Percentiles rank a stretch among this genome's conserved stretches.
Conservation (phyloP, 2,888 invertebrate genomes). For the Mimachlamys varia region DNA sequence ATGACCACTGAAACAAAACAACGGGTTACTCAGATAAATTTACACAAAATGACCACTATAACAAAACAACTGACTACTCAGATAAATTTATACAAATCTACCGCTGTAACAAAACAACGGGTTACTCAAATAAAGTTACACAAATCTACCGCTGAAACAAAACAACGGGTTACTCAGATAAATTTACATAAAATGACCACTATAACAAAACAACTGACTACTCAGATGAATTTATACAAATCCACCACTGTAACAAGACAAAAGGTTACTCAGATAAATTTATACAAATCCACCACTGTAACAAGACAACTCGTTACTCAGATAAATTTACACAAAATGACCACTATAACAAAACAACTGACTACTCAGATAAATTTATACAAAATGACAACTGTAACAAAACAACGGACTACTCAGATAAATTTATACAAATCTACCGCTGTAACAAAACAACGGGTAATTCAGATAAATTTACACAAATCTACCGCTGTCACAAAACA, state of each 20-base stretch:
- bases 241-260: neutral
- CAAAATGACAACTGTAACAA: neutral
- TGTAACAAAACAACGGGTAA: neutral
- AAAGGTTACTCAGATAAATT: neutral
- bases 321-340: neutral
- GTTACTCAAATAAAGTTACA: no score
- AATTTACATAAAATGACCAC: neutral
- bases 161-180: neutral
- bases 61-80: neutral
- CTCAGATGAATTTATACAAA: neutral
- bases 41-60: neutral
- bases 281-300: neutral
- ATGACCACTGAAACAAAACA: constrained; percentile 67
- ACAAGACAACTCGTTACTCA: neutral
- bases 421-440: neutral
- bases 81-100: neutral
- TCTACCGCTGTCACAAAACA: neutral
- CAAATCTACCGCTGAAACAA: neutral
- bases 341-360: neutral
- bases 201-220: neutral
- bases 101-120: neutral
- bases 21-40: neutral
- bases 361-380: neutral
- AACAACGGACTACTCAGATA: neutral
- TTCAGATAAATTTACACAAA: neutral